These are phyloP conservation scores for Uropetala carovei DNA, from an alignment of 2,888 invertebrate genomes.

Conservation along the genomic window DNA sequence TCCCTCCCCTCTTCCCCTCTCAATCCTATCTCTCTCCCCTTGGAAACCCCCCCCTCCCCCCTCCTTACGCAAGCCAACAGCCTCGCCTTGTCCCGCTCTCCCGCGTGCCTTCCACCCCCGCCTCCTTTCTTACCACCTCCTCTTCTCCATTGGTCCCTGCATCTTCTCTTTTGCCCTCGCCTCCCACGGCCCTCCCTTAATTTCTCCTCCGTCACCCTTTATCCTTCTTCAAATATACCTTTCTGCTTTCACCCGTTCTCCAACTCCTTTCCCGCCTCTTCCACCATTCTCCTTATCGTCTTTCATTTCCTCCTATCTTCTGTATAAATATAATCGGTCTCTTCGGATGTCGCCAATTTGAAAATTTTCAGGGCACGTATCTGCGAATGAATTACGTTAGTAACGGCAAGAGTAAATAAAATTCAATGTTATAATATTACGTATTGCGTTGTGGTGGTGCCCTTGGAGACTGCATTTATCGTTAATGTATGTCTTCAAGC, in stretches of 20 bases:
- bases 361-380: too few relatives aligned
- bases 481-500: neutral
- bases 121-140: slow-evolving; percentile 12
- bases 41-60: neutral
- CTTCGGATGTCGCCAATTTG: too few relatives aligned
- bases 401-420: too few relatives aligned
- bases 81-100: neutral
- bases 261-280: neutral
- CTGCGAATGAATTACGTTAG: too few relatives aligned
- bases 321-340: too few relatives aligned
- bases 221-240: slow-evolving; percentile 12
- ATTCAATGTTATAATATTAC: too few relatives aligned
- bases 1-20: neutral
- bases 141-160: slow-evolving; percentile 30
- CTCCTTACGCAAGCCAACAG: neutral
- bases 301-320: too few relatives aligned
- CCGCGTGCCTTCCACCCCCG: neutral
- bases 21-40: too few relatives aligned
- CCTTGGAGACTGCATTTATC: too few relatives aligned
- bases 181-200: slow-evolving; percentile 27
- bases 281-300: too few relatives aligned
- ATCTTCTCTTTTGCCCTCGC: slow-evolving; percentile 18
- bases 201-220: slow-evolving; percentile 8
- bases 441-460: too few relatives aligned
- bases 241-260: neutral